These are phyloP conservation scores for Rallus limicola DNA, from an alignment of 2,113 vertebrate genomes.

Conservation along the genomic window DNA sequence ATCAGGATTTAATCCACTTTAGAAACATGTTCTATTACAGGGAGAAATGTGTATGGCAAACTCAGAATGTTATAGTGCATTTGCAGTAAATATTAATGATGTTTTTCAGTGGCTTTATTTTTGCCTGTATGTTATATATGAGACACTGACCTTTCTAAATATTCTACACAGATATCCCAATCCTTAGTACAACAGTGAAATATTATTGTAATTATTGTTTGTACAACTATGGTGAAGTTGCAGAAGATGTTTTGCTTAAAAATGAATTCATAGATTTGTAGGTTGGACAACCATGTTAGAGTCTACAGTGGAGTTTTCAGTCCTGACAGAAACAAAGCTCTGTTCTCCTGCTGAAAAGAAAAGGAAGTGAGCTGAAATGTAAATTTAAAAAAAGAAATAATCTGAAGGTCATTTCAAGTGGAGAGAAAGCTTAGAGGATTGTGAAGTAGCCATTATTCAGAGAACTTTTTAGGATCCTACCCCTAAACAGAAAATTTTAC, in stretches of 20 bases:
- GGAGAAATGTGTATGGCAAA: neutral
- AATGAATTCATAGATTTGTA: neutral
- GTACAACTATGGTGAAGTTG: neutral
- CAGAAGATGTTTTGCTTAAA: neutral
- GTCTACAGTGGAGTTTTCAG: neutral
- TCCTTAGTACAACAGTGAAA: constrained; percentile 25
- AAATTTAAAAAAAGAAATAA: neutral
- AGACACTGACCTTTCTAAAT: constrained; percentile 46
- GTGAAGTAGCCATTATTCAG: neutral
- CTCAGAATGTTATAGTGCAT: neutral
- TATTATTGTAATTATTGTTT: constrained; percentile 34
- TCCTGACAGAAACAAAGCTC: neutral
- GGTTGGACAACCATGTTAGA: neutral
- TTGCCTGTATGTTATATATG: neutral
- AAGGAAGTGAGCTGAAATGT: neutral
- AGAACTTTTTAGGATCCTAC: neutral
- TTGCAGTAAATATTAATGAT: constrained; percentile 60
- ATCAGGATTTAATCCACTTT: constrained; percentile 58
- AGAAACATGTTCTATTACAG: constrained; percentile 34
- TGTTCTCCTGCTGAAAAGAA: neutral
- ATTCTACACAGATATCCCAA: constrained; percentile 1
- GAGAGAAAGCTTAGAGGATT: neutral
- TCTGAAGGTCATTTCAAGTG: neutral
- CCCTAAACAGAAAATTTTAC: neutral
- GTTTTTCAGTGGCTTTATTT: neutral